These are phyloP conservation scores for Spatulosminthurus flaviceps DNA, from an alignment of 2,888 invertebrate genomes.

Conservation along the genomic window DNA sequence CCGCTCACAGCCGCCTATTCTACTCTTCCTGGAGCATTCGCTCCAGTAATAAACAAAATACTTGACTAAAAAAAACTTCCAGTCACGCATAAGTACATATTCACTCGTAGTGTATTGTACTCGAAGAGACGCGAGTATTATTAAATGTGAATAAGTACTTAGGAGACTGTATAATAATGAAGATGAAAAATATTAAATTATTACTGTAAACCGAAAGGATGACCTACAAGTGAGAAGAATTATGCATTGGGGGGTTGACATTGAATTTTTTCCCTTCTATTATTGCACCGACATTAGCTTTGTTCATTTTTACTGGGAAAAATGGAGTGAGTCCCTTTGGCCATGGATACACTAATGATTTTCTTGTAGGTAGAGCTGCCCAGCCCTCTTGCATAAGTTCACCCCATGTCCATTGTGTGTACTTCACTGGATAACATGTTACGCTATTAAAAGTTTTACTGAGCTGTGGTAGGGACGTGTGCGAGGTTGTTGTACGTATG, in stretches of 20 bases:
- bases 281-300: not conserved
- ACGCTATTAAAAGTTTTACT: not conserved
- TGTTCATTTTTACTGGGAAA: slow-evolving; percentile 30
- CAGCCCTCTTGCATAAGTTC: slow-evolving; percentile 35
- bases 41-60: slow-evolving; percentile 14
- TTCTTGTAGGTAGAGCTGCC: slow-evolving; percentile 25
- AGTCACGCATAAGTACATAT: too few relatives aligned
- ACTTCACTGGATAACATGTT: not conserved
- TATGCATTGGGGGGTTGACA: slow-evolving; percentile 9
- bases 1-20: not conserved
- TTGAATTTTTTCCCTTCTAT: slow-evolving; percentile 29
- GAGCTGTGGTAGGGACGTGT: not conserved
- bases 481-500: too few relatives aligned
- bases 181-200: slow-evolving; percentile 6
- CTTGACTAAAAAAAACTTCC: not conserved
- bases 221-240: slow-evolving; percentile 11
- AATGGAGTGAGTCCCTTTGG: slow-evolving; percentile 38
- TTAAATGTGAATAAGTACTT: not conserved
- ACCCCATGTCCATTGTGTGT: slow-evolving; percentile 1
- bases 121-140: too few relatives aligned
- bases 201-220: slow-evolving; percentile 18
- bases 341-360: slow-evolving; percentile 25
- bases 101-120: too few relatives aligned
- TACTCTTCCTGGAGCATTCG: not conserved
- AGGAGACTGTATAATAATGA: not conserved